phyloP scores from a whole-genome alignment of 2,113 vertebrate species.

The Zapus hudsonius region DNA sequence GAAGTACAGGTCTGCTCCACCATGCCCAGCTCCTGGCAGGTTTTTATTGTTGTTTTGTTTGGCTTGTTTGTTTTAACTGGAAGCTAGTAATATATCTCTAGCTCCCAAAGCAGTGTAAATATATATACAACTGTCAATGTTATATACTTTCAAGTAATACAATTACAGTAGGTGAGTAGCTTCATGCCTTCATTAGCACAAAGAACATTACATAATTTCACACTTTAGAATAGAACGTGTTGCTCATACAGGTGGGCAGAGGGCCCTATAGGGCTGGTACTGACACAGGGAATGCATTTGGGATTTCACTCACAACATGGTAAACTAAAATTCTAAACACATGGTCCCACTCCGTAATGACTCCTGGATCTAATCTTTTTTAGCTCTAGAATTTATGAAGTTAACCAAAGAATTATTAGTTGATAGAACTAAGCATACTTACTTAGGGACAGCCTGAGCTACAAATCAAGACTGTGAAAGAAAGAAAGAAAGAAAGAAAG shows the following conservation, averaged over 20 bases:
- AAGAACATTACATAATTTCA: background rate
- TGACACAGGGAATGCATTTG: background rate
- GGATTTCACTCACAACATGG: background rate
- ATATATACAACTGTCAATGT: constrained; percentile 6
- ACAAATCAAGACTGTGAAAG: background rate
- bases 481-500: background rate
- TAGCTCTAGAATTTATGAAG: background rate
- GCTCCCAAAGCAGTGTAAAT: background rate
- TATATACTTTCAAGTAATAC: background rate
- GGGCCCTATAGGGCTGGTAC: background rate
- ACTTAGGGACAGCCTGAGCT: background rate
- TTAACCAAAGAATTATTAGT: background rate
- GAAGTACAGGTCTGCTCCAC: background rate
- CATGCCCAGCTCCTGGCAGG: background rate
- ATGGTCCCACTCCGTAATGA: background rate
- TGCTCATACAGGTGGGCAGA: background rate
- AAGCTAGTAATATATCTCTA: background rate
- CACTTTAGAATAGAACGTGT: background rate
- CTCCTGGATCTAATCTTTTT: background rate
- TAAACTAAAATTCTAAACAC: background rate
- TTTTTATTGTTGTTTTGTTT: constrained; percentile 13
- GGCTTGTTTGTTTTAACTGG: background rate
- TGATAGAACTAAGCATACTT: background rate
- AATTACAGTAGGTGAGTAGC: background rate
- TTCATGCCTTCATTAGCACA: background rate